phyloP scores from a whole-genome alignment of 2,113 vertebrate genomes.

The Crotalus helleri region DNA sequence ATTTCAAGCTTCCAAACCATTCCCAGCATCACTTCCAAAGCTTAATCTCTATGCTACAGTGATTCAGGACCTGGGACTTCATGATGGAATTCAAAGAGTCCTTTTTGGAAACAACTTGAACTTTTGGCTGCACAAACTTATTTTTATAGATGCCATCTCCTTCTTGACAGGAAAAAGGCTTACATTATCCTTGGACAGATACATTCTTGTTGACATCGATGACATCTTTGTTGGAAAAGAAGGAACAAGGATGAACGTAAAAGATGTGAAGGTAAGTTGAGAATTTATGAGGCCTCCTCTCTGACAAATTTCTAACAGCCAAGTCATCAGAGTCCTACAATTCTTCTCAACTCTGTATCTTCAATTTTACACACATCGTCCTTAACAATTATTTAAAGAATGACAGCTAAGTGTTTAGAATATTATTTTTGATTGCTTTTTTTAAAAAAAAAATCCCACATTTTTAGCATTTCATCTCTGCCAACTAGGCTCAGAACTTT shows the following conservation, averaged over 20 bases:
- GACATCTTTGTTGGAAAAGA: slow-evolving; percentile 97
- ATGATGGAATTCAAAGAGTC: slow-evolving; percentile 90
- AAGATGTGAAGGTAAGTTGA: slow-evolving; percentile 90
- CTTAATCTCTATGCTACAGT: slow-evolving; percentile 78
- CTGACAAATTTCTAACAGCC: not conserved
- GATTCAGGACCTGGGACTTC: slow-evolving; percentile 90
- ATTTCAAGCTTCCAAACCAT: slow-evolving; percentile 70
- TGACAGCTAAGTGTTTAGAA: not conserved
- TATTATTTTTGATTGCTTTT: not conserved
- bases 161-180: slow-evolving; percentile 89
- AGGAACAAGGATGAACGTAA: slow-evolving; percentile 92
- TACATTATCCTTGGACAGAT: slow-evolving; percentile 83
- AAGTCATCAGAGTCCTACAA: not conserved
- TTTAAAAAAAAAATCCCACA: not conserved
- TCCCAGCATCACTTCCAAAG: slow-evolving; percentile 63
- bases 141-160: slow-evolving; percentile 88
- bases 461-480: not conserved
- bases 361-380: not conserved
- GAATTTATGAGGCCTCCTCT: not conserved
- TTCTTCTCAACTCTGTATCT: not conserved
- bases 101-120: slow-evolving; percentile 92
- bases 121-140: slow-evolving; percentile 93
- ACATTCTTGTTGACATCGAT: slow-evolving; percentile 93
- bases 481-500: not conserved
- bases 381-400: not conserved